Percentiles rank a stretch among this genome's conserved stretches.
Evolutionary conservation across 2,797 vertebrate genomes (phyloP).

Genomic region (Acanthopagrus latus): DNA sequence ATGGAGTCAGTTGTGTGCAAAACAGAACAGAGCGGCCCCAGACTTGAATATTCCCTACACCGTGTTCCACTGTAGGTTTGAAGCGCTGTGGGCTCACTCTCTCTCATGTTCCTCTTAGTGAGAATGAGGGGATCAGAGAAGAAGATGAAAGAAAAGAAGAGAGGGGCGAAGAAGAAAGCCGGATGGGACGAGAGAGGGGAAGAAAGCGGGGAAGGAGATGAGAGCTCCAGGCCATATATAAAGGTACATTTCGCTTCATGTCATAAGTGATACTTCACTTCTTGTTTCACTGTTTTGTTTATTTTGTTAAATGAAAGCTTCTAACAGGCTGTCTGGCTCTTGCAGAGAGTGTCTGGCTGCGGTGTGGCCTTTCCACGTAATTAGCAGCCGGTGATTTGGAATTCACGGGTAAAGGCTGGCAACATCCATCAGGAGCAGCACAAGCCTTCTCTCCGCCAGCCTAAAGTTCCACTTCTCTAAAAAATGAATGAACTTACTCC

Average conservation of each 20-base stretch:
- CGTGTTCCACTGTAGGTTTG: too few relatives aligned
- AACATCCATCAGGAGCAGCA: constrained; percentile 63
- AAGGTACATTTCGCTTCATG: neutral
- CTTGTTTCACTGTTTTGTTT: neutral
- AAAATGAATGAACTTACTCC: constrained; percentile 41
- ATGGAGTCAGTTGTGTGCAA: too few relatives aligned
- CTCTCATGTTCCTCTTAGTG: too few relatives aligned
- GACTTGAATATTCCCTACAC: too few relatives aligned
- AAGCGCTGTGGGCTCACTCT: too few relatives aligned
- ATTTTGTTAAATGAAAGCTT: constrained; percentile 2
- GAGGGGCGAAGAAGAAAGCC: neutral
- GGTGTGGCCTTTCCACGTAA: constrained; percentile 57
- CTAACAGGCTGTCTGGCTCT: constrained; percentile 21
- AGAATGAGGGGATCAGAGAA: too few relatives aligned
- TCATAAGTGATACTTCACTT: neutral
- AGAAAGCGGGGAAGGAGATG: neutral
- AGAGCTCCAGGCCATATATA: neutral
- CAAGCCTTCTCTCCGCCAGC: constrained; percentile 1
- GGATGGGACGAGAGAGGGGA: neutral
- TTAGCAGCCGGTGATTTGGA: constrained; percentile 73
- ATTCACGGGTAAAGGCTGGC: constrained; percentile 69
- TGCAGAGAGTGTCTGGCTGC: constrained; percentile 50
- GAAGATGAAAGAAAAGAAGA: too few relatives aligned
- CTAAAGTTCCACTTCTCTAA: constrained; percentile 41
- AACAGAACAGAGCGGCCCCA: too few relatives aligned